Percentiles rank a stretch among this genome's conserved stretches.
Conservation (phyloP, 1,140 invertebrate genomes). For the Macrocentrus cingulum region DNA sequence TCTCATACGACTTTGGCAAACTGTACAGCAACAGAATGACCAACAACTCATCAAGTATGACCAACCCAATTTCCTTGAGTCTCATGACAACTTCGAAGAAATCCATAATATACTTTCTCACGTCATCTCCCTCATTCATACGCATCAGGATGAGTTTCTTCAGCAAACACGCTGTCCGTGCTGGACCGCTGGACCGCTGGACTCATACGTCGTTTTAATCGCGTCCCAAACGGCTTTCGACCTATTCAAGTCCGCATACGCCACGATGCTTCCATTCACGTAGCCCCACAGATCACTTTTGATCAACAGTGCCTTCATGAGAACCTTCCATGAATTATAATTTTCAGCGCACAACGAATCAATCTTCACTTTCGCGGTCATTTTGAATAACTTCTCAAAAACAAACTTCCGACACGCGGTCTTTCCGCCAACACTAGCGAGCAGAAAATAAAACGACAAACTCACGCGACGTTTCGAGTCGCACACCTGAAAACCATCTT, state of each 20-base stretch:
- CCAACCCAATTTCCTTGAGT: constrained; percentile 32
- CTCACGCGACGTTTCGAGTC: no score
- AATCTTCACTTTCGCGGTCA: background rate
- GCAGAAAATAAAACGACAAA: no score
- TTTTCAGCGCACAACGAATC: background rate
- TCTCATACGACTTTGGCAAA: constrained; percentile 31
- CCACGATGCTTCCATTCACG: background rate
- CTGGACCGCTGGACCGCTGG: constrained; percentile 30
- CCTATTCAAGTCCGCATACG: constrained; percentile 19
- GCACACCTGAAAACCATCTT: no score
- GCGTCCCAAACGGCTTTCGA: constrained; percentile 29
- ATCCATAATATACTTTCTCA: constrained; percentile 32
- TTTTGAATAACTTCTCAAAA: background rate
- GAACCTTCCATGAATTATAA: constrained; percentile 7
- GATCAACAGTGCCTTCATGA: background rate
- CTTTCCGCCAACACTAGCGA: no score
- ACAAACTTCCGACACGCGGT: background rate
- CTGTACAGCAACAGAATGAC: constrained; percentile 35
- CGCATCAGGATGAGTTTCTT: constrained; percentile 28
- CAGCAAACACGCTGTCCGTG: constrained; percentile 30
- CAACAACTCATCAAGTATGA: constrained; percentile 33
- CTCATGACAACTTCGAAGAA: constrained; percentile 37
- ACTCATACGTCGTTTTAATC: constrained; percentile 26
- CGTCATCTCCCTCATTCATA: constrained; percentile 35
- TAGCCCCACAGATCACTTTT: constrained; percentile 6